Evolutionary conservation across 2,797 vertebrate genomes (phyloP).

Genomic region (Tragopan temminckii): DNA sequence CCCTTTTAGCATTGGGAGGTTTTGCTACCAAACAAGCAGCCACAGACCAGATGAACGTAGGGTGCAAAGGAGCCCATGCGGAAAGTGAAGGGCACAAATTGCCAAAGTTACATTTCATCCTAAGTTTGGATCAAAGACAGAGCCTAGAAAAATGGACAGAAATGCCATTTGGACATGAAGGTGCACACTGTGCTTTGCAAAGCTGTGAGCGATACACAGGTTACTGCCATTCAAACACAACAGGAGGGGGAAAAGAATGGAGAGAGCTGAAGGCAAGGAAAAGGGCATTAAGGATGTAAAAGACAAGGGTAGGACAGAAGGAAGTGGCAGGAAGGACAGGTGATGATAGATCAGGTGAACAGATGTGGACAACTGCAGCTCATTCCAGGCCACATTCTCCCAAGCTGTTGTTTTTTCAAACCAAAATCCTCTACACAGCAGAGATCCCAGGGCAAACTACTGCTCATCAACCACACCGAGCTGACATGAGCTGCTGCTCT

Average conservation of each 20-base stretch:
- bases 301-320: not conserved
- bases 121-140: not conserved
- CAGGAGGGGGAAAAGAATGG: not conserved
- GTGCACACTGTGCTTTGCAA: not conserved
- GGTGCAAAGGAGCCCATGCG: not conserved
- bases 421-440: not conserved
- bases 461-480: not conserved
- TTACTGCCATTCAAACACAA: not conserved
- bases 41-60: not conserved
- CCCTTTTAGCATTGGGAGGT: fast-evolving
- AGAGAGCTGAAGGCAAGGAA: not conserved
- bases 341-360: not conserved
- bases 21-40: not conserved
- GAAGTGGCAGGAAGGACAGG: not conserved
- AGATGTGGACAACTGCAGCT: not conserved
- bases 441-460: not conserved
- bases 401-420: not conserved
- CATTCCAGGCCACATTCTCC: not conserved
- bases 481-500: not conserved
- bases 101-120: not conserved
- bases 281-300: not conserved
- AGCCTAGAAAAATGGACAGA: not conserved
- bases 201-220: not conserved
- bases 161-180: not conserved
- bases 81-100: not conserved